These are phyloP conservation scores for Centropus bengalensis DNA, from an alignment of 2,113 vertebrate species.

Conservation along the genomic window DNA sequence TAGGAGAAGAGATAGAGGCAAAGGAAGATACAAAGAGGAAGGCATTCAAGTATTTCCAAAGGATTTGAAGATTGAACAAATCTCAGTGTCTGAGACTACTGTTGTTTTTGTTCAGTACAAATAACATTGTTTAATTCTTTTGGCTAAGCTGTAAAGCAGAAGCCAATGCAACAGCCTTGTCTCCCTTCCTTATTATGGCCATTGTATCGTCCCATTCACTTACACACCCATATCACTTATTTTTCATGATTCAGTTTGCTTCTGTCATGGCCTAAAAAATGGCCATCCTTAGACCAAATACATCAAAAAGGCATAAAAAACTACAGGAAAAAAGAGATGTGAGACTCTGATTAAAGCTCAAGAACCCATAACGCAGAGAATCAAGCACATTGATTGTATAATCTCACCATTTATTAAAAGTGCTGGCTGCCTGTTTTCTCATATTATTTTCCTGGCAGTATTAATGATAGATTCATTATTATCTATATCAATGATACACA, in stretches of 20 bases:
- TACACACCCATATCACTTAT: background rate
- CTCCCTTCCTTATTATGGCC: background rate
- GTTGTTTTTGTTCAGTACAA: background rate
- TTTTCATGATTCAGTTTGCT: background rate
- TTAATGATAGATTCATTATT: background rate
- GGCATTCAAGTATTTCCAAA: background rate
- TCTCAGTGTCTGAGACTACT: background rate
- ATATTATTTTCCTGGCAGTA: background rate
- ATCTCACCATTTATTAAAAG: background rate
- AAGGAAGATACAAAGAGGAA: background rate
- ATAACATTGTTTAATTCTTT: background rate
- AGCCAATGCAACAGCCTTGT: background rate
- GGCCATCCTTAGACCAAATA: background rate
- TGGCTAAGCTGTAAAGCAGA: background rate
- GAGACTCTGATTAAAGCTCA: background rate
- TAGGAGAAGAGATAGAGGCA: background rate
- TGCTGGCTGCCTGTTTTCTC: background rate
- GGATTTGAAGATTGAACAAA: background rate
- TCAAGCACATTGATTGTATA: background rate
- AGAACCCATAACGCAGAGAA: background rate
- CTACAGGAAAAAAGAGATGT: background rate
- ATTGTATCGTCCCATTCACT: background rate
- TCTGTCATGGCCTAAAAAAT: background rate
- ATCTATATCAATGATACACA: background rate
- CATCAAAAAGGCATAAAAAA: background rate